Evolutionary conservation across 2,888 invertebrate species (phyloP).

Genomic region (Scrobipalpa costella): DNA sequence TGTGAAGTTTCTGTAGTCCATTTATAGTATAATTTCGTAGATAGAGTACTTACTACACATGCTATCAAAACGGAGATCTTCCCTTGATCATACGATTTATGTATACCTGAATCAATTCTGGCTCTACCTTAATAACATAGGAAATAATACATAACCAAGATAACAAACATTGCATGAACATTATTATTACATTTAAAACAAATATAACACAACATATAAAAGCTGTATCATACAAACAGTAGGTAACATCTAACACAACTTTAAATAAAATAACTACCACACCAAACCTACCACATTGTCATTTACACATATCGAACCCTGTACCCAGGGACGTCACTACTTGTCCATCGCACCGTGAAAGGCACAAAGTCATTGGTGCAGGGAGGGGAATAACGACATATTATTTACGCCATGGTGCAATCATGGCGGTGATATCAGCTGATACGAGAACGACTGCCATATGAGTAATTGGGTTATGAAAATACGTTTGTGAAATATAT

Average conservation of each 20-base stretch:
- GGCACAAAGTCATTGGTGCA: not conserved
- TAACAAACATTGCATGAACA: too few relatives aligned
- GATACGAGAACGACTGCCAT: not conserved
- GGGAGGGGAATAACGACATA: constrained; percentile 52
- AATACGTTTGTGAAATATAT: too few relatives aligned
- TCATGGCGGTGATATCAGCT: constrained; percentile 59
- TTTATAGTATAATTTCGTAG: too few relatives aligned
- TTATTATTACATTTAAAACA: not conserved
- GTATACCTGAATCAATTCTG: too few relatives aligned
- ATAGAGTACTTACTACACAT: too few relatives aligned
- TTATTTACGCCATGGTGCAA: constrained; percentile 61
- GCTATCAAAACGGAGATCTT: too few relatives aligned
- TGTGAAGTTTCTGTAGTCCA: too few relatives aligned
- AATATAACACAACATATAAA: too few relatives aligned
- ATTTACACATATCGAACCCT: not conserved
- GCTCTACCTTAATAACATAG: too few relatives aligned
- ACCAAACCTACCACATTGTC: not conserved
- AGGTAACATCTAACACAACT: not conserved
- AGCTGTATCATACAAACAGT: not conserved
- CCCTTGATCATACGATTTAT: too few relatives aligned
- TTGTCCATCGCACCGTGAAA: not conserved
- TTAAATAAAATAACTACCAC: not conserved
- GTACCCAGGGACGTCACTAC: not conserved
- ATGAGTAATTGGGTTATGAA: not conserved
- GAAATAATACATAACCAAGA: too few relatives aligned